phyloP scores from a whole-genome alignment of 2,797 vertebrate genomes.

The Chrosomus eos region DNA sequence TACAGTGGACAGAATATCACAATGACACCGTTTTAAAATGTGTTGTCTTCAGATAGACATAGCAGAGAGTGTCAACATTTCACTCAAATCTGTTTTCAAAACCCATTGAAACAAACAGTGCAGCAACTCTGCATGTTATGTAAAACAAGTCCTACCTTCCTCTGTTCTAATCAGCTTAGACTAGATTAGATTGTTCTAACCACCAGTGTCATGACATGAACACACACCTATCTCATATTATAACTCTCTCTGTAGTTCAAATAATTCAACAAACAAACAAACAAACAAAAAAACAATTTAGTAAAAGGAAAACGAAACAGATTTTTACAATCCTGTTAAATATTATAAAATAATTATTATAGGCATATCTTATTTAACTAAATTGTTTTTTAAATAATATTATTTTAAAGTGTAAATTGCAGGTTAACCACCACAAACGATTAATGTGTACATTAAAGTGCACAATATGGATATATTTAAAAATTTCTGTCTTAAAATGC shows the following conservation, averaged over 20 bases:
- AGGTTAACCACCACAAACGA: too few species aligned
- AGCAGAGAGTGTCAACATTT: background rate
- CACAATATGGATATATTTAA: too few species aligned
- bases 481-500: too few species aligned
- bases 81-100: background rate
- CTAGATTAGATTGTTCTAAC: slow-evolving; percentile 12
- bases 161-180: slow-evolving; percentile 43
- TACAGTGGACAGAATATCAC: background rate
- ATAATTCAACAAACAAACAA: background rate
- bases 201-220: slow-evolving; percentile 9
- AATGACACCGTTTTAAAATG: background rate
- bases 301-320: background rate
- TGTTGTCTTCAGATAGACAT: background rate
- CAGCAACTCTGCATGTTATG: background rate
- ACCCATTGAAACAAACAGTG: background rate
- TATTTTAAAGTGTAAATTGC: background rate
- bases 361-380: too few species aligned
- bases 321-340: background rate
- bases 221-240: background rate
- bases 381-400: too few species aligned
- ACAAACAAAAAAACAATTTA: background rate
- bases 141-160: background rate
- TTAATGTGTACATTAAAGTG: too few species aligned
- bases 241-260: background rate
- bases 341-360: background rate